Evolutionary conservation across 2,888 invertebrate species (phyloP).

Genomic region (Tupiocoris notatus): DNA sequence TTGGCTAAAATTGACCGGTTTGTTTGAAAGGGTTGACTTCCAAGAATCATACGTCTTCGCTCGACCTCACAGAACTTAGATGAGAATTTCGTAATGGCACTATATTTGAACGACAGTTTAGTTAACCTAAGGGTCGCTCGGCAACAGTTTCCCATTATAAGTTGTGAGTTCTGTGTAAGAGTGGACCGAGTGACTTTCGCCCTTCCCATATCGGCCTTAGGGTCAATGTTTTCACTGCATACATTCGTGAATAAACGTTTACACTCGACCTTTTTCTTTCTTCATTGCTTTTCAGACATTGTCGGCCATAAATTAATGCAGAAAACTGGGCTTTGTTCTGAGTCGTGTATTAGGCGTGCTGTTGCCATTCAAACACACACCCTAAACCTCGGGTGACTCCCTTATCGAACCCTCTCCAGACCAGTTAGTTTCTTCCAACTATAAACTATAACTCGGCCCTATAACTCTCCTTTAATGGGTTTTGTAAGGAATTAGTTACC

Average conservation of each 20-base stretch:
- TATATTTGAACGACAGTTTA: neutral
- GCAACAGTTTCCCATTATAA: neutral
- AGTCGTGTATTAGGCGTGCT: neutral
- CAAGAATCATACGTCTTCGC: neutral
- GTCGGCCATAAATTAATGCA: neutral
- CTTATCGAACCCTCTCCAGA: conserved; percentile 39
- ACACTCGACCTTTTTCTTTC: neutral
- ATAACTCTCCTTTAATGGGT: conserved; percentile 42
- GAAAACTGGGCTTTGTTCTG: neutral
- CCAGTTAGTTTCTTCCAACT: conserved; percentile 35
- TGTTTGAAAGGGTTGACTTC: neutral
- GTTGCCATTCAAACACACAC: neutral
- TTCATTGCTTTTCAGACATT: neutral
- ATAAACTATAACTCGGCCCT: conserved; percentile 42
- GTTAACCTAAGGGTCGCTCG: neutral
- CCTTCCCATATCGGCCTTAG: neutral
- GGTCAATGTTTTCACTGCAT: neutral
- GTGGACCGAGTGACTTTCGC: neutral
- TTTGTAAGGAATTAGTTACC: conserved; percentile 40
- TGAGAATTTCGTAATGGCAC: neutral
- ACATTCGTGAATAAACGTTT: neutral
- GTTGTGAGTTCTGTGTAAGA: neutral
- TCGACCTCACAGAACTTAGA: neutral
- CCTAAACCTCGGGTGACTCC: neutral
- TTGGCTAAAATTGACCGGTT: neutral